These are phyloP conservation scores for Pluvianellus socialis DNA, from an alignment of 2,113 vertebrate species.

Conservation along the genomic window DNA sequence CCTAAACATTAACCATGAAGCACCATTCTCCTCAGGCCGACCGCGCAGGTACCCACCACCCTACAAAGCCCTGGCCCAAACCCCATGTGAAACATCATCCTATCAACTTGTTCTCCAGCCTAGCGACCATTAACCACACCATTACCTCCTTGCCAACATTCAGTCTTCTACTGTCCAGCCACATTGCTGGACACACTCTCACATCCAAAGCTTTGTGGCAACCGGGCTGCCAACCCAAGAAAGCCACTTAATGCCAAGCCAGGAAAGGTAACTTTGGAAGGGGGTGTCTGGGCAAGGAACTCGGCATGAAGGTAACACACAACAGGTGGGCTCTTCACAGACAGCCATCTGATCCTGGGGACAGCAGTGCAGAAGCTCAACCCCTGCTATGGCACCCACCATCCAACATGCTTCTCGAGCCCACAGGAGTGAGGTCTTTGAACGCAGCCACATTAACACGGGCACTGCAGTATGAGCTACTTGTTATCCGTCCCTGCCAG, in stretches of 20 bases:
- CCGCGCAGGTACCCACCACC: background rate
- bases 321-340: background rate
- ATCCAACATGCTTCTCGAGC: accelerated
- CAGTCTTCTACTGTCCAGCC: background rate
- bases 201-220: background rate
- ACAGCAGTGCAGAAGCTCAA: background rate
- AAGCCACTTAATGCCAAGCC: background rate
- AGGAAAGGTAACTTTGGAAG: background rate
- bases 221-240: background rate
- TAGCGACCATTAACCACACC: background rate
- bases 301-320: background rate
- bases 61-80: background rate
- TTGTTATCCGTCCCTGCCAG: background rate
- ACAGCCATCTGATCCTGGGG: background rate
- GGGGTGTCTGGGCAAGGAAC: background rate
- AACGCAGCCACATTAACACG: accelerated
- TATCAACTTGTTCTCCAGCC: background rate
- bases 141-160: background rate
- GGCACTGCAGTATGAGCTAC: background rate
- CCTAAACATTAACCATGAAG: background rate
- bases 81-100: background rate
- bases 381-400: background rate
- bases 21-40: background rate
- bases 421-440: background rate
- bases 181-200: background rate